phyloP scores from a whole-genome alignment of 1,140 invertebrate genomes.

The Meloidogyne exigua region DNA sequence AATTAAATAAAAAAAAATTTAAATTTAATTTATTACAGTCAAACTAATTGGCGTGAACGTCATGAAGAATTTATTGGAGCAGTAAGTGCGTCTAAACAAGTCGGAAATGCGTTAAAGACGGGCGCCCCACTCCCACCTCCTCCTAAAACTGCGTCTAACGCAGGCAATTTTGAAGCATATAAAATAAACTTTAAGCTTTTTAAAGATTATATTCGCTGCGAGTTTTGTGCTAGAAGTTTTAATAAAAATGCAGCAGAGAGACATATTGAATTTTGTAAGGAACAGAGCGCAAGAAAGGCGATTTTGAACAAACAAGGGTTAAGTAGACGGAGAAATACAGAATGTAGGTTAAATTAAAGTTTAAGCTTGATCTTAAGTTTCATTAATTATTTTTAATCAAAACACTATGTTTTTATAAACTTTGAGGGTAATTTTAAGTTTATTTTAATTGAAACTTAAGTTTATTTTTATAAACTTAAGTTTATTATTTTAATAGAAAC shows the following conservation, averaged over 20 bases:
- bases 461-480: too few relatives aligned
- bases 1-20: too few relatives aligned
- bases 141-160: conserved; percentile 35
- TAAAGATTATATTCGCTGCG: conserved; percentile 82
- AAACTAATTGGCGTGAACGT: conserved; percentile 82
- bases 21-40: conserved; percentile 66
- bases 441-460: too few relatives aligned
- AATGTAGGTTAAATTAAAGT: not conserved
- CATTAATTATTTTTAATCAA: too few relatives aligned
- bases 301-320: conserved; percentile 1
- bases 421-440: too few relatives aligned
- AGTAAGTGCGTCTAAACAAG: conserved; percentile 81
- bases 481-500: not conserved
- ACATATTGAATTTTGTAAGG: conserved; percentile 87
- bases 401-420: too few relatives aligned
- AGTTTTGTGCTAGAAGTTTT: conserved; percentile 83
- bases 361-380: not conserved
- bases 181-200: too few relatives aligned
- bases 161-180: conserved; percentile 23
- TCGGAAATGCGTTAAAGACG: conserved; percentile 76
- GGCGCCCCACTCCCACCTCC: conserved; percentile 45
- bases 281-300: conserved; percentile 37
- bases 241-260: conserved; percentile 80
- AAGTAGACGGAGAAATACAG: conserved; percentile 8
- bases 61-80: conserved; percentile 87